phyloP scores from a whole-genome alignment of 2,113 vertebrate species.

The Campylorhamphus procurvoides region DNA sequence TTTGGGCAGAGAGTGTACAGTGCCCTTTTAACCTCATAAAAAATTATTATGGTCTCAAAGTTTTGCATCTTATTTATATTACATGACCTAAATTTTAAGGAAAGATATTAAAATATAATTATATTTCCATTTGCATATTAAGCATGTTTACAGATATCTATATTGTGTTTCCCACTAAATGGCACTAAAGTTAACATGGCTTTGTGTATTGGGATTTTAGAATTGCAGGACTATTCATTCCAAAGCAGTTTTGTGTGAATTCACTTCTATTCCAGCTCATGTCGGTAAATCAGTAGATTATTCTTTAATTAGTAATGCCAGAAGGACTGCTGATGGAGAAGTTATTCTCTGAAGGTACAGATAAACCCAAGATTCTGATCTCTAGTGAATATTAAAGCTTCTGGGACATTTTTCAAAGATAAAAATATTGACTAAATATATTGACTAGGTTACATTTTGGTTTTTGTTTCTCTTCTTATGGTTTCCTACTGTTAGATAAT shows the following conservation, averaged over 20 bases:
- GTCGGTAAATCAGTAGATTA: constrained; percentile 9
- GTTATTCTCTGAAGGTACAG: constrained; percentile 5
- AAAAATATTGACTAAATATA: constrained; percentile 3
- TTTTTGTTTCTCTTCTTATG: constrained; percentile 1
- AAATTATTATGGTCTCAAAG: neutral
- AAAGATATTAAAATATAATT: constrained; percentile 17
- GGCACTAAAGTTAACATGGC: constrained; percentile 44
- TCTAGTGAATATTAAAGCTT: constrained; percentile 6
- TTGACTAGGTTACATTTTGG: neutral
- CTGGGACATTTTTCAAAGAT: constrained; percentile 9
- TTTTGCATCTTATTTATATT: neutral
- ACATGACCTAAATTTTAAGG: neutral
- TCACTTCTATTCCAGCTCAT: neutral
- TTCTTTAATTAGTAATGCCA: constrained; percentile 48
- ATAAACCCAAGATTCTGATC: neutral
- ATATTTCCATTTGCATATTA: constrained; percentile 26
- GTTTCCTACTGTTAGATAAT: neutral
- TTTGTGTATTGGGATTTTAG: constrained; percentile 53
- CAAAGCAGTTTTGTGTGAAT: constrained; percentile 40
- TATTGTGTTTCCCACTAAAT: constrained; percentile 46
- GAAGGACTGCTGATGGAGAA: constrained; percentile 20
- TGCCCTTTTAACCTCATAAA: neutral
- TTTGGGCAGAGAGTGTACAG: neutral
- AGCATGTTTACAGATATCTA: constrained; percentile 7
- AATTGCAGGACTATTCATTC: constrained; percentile 60